phyloP scores from a whole-genome alignment of 2,113 vertebrate genomes.

The Hyla sarda region DNA sequence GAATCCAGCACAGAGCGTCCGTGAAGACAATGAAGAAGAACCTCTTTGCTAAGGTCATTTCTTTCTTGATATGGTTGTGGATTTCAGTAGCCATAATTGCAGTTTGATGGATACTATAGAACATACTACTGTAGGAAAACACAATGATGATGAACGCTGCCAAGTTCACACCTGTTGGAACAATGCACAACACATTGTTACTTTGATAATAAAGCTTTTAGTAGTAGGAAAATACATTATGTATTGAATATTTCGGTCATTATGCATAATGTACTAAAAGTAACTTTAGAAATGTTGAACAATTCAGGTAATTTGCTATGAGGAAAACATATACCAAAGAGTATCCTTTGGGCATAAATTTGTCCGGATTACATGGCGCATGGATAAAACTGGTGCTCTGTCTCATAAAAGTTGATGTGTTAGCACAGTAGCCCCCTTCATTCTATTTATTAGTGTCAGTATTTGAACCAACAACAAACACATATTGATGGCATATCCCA shows the following conservation, averaged over 20 bases:
- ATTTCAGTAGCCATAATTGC: constrained; percentile 88
- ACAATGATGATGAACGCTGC: constrained; percentile 94
- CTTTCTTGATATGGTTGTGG: constrained; percentile 92
- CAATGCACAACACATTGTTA: constrained; percentile 36
- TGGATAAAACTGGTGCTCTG: not conserved
- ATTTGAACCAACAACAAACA: not conserved
- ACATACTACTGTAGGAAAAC: constrained; percentile 96
- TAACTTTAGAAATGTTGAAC: not conserved
- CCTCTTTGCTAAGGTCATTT: constrained; percentile 91
- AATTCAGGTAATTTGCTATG: no score
- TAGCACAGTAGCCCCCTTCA: not conserved
- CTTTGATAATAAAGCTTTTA: not conserved
- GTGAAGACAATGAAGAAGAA: constrained; percentile 99
- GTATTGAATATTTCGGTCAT: no score
- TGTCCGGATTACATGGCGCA: not conserved
- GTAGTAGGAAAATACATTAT: not conserved
- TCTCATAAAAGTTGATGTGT: not conserved
- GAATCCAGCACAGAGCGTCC: constrained; percentile 95
- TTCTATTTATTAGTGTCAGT: not conserved
- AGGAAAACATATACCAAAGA: not conserved
- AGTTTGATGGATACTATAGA: constrained; percentile 93
- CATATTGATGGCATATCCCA: no score
- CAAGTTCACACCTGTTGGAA: constrained; percentile 88
- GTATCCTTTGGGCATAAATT: not conserved
- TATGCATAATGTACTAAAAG: not conserved